phyloP scores from a whole-genome alignment of 2,113 vertebrate genomes.

The Trematomus loennbergii region DNA sequence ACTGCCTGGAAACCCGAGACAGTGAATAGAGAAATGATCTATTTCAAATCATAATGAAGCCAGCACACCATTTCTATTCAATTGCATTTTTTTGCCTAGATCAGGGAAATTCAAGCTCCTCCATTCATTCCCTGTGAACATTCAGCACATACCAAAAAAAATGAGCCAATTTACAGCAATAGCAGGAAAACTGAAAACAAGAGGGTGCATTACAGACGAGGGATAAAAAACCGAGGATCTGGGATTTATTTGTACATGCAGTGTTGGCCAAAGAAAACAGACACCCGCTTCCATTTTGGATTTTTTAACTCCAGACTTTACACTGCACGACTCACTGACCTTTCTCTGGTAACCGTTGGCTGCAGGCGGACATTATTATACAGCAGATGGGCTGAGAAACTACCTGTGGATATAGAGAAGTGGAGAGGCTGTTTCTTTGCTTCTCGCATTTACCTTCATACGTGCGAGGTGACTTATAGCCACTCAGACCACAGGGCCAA shows the following conservation, averaged over 20 bases:
- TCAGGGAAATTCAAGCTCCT: slow-evolving; percentile 60
- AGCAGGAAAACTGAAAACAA: slow-evolving; percentile 38
- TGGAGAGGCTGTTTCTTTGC: slow-evolving; percentile 39
- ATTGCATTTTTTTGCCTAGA: slow-evolving; percentile 39
- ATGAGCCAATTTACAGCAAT: slow-evolving; percentile 25
- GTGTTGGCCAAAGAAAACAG: slow-evolving; percentile 56
- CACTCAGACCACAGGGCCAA: slow-evolving; percentile 70
- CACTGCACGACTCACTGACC: slow-evolving; percentile 35
- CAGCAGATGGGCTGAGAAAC: slow-evolving; percentile 13
- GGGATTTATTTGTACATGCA: slow-evolving; percentile 47
- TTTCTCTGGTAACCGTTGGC: slow-evolving; percentile 16
- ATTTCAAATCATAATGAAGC: slow-evolving; percentile 65
- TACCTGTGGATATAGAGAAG: slow-evolving; percentile 27
- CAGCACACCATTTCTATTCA: slow-evolving; percentile 34
- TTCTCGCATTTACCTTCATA: slow-evolving; percentile 63
- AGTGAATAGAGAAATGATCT: slow-evolving; percentile 44
- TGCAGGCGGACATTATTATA: slow-evolving; percentile 21
- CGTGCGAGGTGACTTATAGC: slow-evolving; percentile 42
- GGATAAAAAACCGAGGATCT: slow-evolving; percentile 21
- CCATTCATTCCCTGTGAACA: slow-evolving; percentile 42
- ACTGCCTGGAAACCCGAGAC: slow-evolving; percentile 45
- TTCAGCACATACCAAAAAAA: slow-evolving; percentile 14
- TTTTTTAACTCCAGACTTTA: slow-evolving; percentile 1
- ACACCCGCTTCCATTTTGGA: slow-evolving; percentile 44
- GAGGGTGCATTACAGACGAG: background rate